A percentile compares a stretch with the other conserved stretches of the same genome.
phyloP scores from a whole-genome alignment of 53 echinoderm and acorn worm genomes.

The Stichopus horrens region DNA sequence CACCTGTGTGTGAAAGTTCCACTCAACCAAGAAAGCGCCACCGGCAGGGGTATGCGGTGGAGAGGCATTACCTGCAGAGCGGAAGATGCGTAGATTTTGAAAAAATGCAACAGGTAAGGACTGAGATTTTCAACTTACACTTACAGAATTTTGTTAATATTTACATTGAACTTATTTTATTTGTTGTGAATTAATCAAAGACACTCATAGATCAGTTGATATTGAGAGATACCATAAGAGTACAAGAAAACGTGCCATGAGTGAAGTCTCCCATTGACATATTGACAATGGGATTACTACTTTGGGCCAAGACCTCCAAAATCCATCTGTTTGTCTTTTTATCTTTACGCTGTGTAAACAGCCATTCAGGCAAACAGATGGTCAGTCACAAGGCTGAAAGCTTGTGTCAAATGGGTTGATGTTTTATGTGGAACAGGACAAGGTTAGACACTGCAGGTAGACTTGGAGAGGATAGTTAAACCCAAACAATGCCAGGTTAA shows the following conservation, averaged over 20 bases:
- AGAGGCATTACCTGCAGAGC: constrained; percentile 56
- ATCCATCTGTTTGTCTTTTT: constrained; percentile 32
- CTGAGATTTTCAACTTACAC: no score
- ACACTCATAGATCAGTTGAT: no score
- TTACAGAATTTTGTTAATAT: no score
- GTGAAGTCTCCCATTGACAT: background rate
- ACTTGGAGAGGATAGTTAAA: no score
- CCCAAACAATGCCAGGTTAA: no score
- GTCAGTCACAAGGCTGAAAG: background rate
- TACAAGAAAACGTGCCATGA: no score
- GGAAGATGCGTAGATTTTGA: constrained; percentile 88
- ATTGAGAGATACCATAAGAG: no score
- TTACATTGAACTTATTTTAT: no score
- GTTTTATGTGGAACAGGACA: constrained; percentile 6
- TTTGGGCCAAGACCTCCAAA: constrained; percentile 31
- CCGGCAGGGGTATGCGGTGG: constrained; percentile 54
- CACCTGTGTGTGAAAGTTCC: constrained; percentile 65
- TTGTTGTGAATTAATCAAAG: no score
- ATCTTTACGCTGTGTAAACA: constrained; percentile 14
- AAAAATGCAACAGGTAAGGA: constrained; percentile 68
- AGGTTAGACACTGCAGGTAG: background rate
- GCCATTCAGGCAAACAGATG: background rate
- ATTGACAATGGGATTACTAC: constrained; percentile 30
- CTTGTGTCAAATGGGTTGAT: background rate
- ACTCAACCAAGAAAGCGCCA: constrained; percentile 76